These are phyloP conservation scores for Caenorhabditis uteleia DNA, from an alignment of 2,888 invertebrate species.

Conservation along the genomic window DNA sequence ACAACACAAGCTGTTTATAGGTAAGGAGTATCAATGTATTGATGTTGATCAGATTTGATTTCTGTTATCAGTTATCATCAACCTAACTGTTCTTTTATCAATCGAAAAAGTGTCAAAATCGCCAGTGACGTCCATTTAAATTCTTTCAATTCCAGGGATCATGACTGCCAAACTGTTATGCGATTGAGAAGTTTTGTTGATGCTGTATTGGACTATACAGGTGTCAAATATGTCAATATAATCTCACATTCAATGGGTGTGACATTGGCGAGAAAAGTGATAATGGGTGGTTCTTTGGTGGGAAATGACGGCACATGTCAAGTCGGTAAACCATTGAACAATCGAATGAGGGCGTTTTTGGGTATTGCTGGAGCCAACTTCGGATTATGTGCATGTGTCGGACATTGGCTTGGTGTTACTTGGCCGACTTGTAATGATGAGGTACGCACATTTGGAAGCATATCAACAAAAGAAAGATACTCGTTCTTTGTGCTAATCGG, in stretches of 20 bases:
- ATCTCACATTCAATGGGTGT: conserved; percentile 62
- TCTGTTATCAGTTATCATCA: background rate
- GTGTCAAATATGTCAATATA: conserved; percentile 42
- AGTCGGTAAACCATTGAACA: conserved; percentile 44
- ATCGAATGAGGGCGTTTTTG: conserved; percentile 45
- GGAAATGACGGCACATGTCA: conserved; percentile 41
- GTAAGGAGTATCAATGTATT: conserved; percentile 1
- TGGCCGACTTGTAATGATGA: conserved; percentile 47
- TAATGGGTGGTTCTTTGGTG: conserved; percentile 50
- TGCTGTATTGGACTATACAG: conserved; percentile 57
- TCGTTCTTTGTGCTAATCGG: background rate
- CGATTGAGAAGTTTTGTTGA: conserved; percentile 49
- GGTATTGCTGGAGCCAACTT: conserved; percentile 58
- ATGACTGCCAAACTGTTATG: conserved; percentile 45
- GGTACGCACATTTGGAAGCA: conserved; percentile 4
- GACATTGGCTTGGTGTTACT: conserved; percentile 25
- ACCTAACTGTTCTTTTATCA: background rate
- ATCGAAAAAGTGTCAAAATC: too few species aligned
- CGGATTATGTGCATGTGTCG: conserved; percentile 54
- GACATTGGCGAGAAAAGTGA: conserved; percentile 52
- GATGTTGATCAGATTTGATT: background rate
- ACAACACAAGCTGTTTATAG: conserved; percentile 31
- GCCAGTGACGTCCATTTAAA: too few species aligned
- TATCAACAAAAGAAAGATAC: background rate
- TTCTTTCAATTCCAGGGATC: conserved; percentile 32